Evolutionary conservation across 2,113 vertebrate species (phyloP), one percentile per base, ranked within the genome.

Genomic region (Rissa tridactyla): DNA sequence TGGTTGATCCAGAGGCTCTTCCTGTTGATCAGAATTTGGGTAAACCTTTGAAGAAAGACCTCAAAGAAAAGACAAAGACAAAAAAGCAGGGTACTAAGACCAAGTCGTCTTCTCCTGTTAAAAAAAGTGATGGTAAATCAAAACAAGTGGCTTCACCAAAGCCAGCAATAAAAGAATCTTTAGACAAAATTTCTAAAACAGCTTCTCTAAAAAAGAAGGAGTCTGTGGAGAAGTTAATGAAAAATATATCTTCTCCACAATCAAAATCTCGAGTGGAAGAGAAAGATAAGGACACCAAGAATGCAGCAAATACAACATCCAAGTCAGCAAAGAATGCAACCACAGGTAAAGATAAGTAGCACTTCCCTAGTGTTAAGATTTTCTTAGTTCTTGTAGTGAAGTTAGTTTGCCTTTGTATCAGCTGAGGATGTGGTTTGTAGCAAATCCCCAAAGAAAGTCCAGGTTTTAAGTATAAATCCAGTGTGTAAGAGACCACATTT

Each of bases 1-100:
- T 99, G 99, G 99, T 99, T 66, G 99, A 99, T 79, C 99, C 99
- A 25, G 99, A 99, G 87, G 98, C 98, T 60, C 92, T 99, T 44
- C 98, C 99, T 51, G 95, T 98, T 44, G 99, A 99, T 58, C 99
- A 99, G 97, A 99, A 98, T 94, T 97, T 99, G 51, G 96, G 98
- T 29, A 99, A 99, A 92, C 98, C 99, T 96, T 97, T 99, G 78
- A 99, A 99, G 96, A 99, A 99, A 82, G 64, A 66, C 20, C 64
- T 66, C 64, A 66, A 66, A 44, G 64, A 66, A 66, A 66, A 66
- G 42, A 32, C 64, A 46, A 66, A 66, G 64, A 66, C 64, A 34
- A 66, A 66, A 32, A 66, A 66, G 64, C 64, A 66, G 64, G 64
- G 64, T 66, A 66, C 42, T 46, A 66, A 66, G 42, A 66, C 64